Evolutionary conservation across 1,140 invertebrate genomes (phyloP).

Genomic region (Scaptomyza pallida): DNA sequence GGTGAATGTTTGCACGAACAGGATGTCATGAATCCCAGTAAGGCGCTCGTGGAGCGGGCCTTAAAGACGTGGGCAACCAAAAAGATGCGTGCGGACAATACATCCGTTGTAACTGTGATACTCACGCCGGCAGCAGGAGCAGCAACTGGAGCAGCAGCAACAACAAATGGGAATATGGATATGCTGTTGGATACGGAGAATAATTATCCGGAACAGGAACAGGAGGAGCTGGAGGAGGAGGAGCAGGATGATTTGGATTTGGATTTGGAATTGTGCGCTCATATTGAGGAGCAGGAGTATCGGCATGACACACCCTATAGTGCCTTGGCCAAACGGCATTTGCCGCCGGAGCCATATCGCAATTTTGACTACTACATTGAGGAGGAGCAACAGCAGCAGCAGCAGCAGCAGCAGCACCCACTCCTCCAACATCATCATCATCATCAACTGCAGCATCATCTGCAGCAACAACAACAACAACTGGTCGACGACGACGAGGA

Average conservation of each 20-base stretch:
- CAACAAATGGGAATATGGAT: neutral
- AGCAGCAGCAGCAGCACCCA: neutral
- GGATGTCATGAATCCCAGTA: conserved; percentile 91
- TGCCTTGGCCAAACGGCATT: conserved; percentile 75
- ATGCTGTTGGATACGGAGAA: conserved; percentile 37
- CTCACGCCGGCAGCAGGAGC: conserved; percentile 95
- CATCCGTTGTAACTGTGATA: conserved; percentile 96
- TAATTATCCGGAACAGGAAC: conserved; percentile 23
- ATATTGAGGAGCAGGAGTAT: conserved; percentile 66
- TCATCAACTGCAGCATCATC: conserved; percentile 2
- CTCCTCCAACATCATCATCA: too few relatives aligned
- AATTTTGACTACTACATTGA: conserved; percentile 70
- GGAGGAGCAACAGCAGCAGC: conserved; percentile 41
- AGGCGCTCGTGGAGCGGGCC: conserved; percentile 94
- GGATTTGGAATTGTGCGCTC: conserved; percentile 37
- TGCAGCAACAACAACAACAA: neutral
- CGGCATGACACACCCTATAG: conserved; percentile 64
- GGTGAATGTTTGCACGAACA: conserved; percentile 85
- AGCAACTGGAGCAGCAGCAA: conserved; percentile 79
- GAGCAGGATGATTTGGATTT: conserved; percentile 13
- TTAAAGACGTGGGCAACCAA: conserved; percentile 91
- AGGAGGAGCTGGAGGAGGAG: conserved; percentile 36
- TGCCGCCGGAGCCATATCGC: conserved; percentile 72
- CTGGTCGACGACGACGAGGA: conserved; percentile 11
- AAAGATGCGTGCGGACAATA: conserved; percentile 96